A percentile compares a stretch with the other conserved stretches of the same genome.
Conservation (phyloP, 2,888 invertebrate species). For the Schizotus pectinicornis region DNA sequence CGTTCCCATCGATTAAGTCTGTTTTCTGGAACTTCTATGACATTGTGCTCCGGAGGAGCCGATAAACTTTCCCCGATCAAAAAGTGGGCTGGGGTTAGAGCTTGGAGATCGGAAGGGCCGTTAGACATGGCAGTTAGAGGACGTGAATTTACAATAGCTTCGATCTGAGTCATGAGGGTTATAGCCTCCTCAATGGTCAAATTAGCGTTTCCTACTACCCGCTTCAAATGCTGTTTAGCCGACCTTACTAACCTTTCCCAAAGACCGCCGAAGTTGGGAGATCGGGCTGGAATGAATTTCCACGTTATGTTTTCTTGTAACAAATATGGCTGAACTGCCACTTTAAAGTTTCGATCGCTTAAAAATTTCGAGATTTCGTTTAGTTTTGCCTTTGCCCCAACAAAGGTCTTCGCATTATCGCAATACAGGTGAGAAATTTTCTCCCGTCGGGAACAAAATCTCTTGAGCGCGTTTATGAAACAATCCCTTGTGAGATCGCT, state of each 20-base stretch:
- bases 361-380: too few species aligned
- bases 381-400: too few species aligned
- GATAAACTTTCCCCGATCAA: conserved; percentile 38
- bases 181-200: conserved; percentile 45
- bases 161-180: conserved; percentile 45
- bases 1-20: conserved; percentile 38
- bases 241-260: conserved; percentile 50
- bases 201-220: conserved; percentile 35
- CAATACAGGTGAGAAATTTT: too few species aligned
- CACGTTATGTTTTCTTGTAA: conserved; percentile 34
- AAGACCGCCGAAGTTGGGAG: conserved; percentile 48
- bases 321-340: too few species aligned
- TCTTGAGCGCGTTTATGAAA: too few species aligned
- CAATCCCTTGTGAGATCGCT: too few species aligned
- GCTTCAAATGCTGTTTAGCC: conserved; percentile 44
- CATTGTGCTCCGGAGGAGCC: conserved; percentile 30
- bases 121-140: conserved; percentile 41
- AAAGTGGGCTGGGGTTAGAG: conserved; percentile 45
- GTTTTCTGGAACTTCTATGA: conserved; percentile 28
- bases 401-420: too few species aligned
- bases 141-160: conserved; percentile 47
- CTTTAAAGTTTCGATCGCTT: too few species aligned
- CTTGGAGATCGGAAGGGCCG: conserved; percentile 40
- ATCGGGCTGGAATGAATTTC: conserved; percentile 44
- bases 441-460: too few species aligned